Evolutionary conservation across 2,888 invertebrate species (phyloP), one percentile per base, ranked within the genome.

Genomic region (Biston betularia): DNA sequence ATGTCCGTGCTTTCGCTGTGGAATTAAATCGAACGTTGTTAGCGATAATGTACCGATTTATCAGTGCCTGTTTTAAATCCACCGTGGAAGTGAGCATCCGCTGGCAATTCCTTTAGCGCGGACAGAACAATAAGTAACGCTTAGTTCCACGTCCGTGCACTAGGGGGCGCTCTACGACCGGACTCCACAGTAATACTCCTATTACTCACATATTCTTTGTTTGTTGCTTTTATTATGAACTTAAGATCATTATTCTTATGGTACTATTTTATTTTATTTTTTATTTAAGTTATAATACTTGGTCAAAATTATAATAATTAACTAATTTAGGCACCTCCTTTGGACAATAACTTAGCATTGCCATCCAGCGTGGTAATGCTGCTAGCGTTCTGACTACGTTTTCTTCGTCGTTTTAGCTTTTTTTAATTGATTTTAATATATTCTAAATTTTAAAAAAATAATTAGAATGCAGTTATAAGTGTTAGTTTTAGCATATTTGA

Each of bases 31-130:
- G 86, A 87, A 84, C 75, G 81, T 79, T 84, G 89, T 88, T 89
- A 87, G 80, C 87, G 85, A 86, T 89, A 89, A 89, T 89, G 89
- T 86, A 84, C 85, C 88, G 74, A 89, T 89, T 84, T 83, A 82
- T 90, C 89, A 89, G 85, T 88, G 89, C 84, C 88, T 84, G 83
- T 78, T 86, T 86, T 87, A 89, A 89, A 86, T 87, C 89, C 85
- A 79, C 80, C 81, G 79, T 79, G 83, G 84, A 83, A 86, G 86
- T 81, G 82, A 84, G 78, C 86, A 84, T 84, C 83, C 85, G 82
- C 75, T 77, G 76, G 86, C 86, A 82, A 87, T 86, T 85, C 81
- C 82, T 86, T 85, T 78, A 80, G 74, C 77, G 81, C 77, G 79
- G 84, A 84, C 82, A 78, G 84, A 79, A 85, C 84, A 81, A 86